Evolutionary conservation across 2,113 vertebrate species (phyloP).

Genomic region (Manacus vitellinus): DNA sequence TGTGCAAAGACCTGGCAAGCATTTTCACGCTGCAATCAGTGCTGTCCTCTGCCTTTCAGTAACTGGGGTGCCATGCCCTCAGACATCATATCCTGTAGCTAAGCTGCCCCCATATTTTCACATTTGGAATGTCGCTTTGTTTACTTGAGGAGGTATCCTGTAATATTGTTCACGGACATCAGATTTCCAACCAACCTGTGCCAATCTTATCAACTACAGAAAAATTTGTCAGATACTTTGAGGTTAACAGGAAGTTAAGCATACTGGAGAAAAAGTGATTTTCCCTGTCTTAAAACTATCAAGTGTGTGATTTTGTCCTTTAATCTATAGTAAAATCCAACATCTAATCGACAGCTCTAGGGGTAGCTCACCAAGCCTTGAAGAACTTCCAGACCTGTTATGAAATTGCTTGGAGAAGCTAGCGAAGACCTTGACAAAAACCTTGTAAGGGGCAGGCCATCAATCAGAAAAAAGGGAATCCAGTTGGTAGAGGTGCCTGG

Average conservation of each 20-base stretch:
- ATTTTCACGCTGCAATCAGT: background rate
- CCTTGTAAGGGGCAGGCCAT: background rate
- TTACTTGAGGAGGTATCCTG: background rate
- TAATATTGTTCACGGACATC: background rate
- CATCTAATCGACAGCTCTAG: background rate
- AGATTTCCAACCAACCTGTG: rapidly evolving
- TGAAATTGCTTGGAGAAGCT: background rate
- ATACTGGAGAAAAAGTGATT: background rate
- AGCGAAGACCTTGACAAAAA: background rate
- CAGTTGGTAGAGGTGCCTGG: background rate
- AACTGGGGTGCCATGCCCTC: background rate
- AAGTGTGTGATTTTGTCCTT: background rate
- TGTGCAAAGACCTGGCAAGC: background rate
- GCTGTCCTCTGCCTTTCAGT: background rate
- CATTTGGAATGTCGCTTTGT: background rate
- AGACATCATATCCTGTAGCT: background rate
- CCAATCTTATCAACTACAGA: background rate
- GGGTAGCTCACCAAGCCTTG: background rate
- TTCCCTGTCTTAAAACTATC: background rate
- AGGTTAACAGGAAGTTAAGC: background rate
- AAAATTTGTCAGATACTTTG: background rate
- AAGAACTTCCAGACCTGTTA: background rate
- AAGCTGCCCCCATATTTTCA: background rate
- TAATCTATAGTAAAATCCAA: background rate
- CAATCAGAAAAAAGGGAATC: background rate